Base-by-base conservation (phyloP, 1,140 invertebrate genomes). In the Magallana ariakensis region DNA sequence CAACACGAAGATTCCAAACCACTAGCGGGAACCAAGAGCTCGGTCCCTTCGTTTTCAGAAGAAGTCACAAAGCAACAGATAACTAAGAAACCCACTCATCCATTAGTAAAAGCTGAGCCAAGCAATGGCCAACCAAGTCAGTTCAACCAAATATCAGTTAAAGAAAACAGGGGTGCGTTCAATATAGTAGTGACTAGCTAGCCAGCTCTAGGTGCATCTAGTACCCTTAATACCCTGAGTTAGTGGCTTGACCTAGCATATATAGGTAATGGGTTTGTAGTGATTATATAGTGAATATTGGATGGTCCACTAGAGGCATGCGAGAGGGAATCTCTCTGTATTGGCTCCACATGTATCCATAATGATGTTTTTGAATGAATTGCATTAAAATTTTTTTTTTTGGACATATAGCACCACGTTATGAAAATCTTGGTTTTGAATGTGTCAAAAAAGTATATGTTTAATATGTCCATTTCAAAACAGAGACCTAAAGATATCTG, bases 101-200 rank as follows among this genome's bases (percentile, higher is more conserved):
- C 66, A 75, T 11, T 75, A 75, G 66, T 75, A 13, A 75, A 75
- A 75, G 57, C 60, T 46, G 46, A 53, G 22, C 33, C 83, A 62
- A 66, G 57, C 46, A 53, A 62, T 53, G 46, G 33, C 33, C 58
- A 56, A 56, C 54, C 54, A 83, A 83, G 26, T 83, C 54, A 57
- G 56, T 83, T 83, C 53, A 83, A 83, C 53, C 81, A 83, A 83
- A 22, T 83, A 83, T 83, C 81, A 9, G 16, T 75, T 33, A 75
- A 75, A 75, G 66, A 75, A 75, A 75, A 26, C 22, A 22, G 22
- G 22, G 22, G 66, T 75, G 66, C 10, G 66, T 75, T 26, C 22
- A 75, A 13, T 75, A 75, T 75, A 26, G 19, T 66, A 66, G 22
- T 66, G 19, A n/a, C 62, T 66, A 66, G 62, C 62, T 66, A 66